phyloP scores from a whole-genome alignment of 2,888 invertebrate species.

The Tipula confusa region DNA sequence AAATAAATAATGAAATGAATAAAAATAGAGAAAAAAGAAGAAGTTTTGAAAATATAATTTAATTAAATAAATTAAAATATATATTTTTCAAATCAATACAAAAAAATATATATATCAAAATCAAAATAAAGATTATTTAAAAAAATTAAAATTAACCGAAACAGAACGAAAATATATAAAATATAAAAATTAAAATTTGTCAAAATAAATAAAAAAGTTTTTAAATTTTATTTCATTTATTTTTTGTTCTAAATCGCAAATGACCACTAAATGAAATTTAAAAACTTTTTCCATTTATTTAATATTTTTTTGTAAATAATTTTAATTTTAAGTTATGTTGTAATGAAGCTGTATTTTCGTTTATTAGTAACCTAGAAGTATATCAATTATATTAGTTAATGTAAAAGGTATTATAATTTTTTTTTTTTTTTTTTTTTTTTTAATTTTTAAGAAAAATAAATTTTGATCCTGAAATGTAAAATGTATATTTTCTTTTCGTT shows the following conservation, averaged over 20 bases:
- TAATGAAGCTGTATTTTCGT: slow-evolving; percentile 28
- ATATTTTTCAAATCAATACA: neutral
- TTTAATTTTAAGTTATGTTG: slow-evolving; percentile 26
- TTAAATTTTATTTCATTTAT: neutral
- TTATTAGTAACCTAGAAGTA: slow-evolving; percentile 29
- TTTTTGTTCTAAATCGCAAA: neutral
- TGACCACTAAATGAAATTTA: neutral
- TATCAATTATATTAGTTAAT: slow-evolving; percentile 30
- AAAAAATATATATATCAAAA: too few relatives aligned
- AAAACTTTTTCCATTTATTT: neutral
- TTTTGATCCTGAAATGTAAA: slow-evolving; percentile 30
- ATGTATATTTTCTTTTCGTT: slow-evolving; percentile 30
- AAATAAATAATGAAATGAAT: slow-evolving; percentile 27
- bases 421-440: slow-evolving; percentile 13
- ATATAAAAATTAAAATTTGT: neutral
- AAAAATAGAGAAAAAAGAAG: slow-evolving; percentile 33
- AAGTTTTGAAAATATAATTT: slow-evolving; percentile 29
- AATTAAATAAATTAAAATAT: slow-evolving; percentile 14
- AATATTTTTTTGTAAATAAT: neutral
- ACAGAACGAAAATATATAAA: neutral
- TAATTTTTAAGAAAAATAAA: slow-evolving; percentile 20
- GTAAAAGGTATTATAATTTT: slow-evolving; percentile 27
- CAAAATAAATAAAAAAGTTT: slow-evolving; percentile 4
- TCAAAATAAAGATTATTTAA: too few relatives aligned
- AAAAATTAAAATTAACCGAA: neutral